phyloP scores from a whole-genome alignment of 2,888 invertebrate species.

The Cosmia trapezina region DNA sequence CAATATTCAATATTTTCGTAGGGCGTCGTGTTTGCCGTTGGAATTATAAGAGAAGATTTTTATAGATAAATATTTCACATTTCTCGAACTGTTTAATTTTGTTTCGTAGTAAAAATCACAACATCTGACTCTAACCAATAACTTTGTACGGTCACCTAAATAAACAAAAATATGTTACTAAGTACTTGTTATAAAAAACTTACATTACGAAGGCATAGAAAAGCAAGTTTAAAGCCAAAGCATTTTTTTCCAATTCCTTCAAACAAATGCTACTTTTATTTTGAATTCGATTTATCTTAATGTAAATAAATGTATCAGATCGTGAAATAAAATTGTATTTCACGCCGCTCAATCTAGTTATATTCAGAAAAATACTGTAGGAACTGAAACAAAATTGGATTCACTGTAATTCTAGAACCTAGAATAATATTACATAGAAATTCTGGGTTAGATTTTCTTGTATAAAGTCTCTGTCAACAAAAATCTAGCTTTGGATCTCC shows the following conservation, averaged over 20 bases:
- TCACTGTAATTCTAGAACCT: constrained; percentile 9
- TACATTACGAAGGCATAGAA: neutral
- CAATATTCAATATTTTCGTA: constrained; percentile 10
- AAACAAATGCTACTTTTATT: neutral
- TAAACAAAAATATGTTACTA: too few relatives aligned
- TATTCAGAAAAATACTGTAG: constrained; percentile 29
- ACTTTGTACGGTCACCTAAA: neutral
- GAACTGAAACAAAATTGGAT: constrained; percentile 39
- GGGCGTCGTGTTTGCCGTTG: neutral
- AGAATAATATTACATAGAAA: constrained; percentile 5
- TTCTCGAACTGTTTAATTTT: neutral
- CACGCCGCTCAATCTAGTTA: constrained; percentile 14
- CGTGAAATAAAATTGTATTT: constrained; percentile 9
- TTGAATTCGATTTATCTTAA: constrained; percentile 14
- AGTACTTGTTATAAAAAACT: neutral
- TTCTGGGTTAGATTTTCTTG: constrained; percentile 10
- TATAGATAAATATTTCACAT: neutral
- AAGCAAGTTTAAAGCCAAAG: neutral
- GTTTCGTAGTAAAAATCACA: neutral
- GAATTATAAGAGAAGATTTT: constrained; percentile 4
- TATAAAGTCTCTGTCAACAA: constrained; percentile 6
- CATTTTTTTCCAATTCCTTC: neutral
- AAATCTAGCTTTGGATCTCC: neutral
- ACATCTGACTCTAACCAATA: neutral
- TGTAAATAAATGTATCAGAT: neutral